Evolutionary conservation across 2,797 vertebrate genomes (phyloP).

Genomic region (Hippopotamyrus pictus): DNA sequence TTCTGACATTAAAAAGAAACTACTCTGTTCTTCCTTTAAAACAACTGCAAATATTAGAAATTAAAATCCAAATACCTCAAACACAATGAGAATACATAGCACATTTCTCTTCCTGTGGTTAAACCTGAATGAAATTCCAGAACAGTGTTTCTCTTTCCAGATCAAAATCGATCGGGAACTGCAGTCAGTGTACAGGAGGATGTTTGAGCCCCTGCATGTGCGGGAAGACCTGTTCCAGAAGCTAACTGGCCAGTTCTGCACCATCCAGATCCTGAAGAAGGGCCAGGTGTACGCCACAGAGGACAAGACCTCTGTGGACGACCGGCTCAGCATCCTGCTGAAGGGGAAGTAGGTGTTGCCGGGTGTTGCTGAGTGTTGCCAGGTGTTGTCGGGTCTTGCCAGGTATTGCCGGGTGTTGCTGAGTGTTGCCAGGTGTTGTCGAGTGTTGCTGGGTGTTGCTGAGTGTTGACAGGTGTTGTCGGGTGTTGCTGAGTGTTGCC

Average conservation of each 20-base stretch:
- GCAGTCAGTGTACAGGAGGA: conserved; percentile 77
- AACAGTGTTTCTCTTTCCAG: conserved; percentile 51
- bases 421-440: background rate
- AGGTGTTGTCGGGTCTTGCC: background rate
- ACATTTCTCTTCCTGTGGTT: background rate
- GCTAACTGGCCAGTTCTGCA: conserved; percentile 94
- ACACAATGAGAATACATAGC: background rate
- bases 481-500: conserved; percentile 36
- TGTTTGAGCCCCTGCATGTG: conserved; percentile 93
- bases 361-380: background rate
- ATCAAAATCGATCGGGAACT: conserved; percentile 93
- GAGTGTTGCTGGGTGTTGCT: background rate
- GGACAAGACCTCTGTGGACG: conserved; percentile 94
- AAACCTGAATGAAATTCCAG: background rate
- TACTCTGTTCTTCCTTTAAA: background rate
- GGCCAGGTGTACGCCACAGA: conserved; percentile 87
- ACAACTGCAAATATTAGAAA: background rate
- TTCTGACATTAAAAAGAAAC: background rate
- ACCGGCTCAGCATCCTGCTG: conserved; percentile 89
- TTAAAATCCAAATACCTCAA: background rate
- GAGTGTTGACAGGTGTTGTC: conserved; percentile 35
- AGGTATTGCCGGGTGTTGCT: background rate
- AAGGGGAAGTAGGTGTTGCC: conserved; percentile 85
- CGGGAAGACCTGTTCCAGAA: conserved; percentile 84
- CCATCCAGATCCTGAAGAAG: conserved; percentile 81